Percentiles rank a stretch among this genome's conserved stretches.
These are phyloP conservation scores for Anoplopoma fimbria DNA, from an alignment of 2,113 vertebrate genomes.

Conservation along the genomic window DNA sequence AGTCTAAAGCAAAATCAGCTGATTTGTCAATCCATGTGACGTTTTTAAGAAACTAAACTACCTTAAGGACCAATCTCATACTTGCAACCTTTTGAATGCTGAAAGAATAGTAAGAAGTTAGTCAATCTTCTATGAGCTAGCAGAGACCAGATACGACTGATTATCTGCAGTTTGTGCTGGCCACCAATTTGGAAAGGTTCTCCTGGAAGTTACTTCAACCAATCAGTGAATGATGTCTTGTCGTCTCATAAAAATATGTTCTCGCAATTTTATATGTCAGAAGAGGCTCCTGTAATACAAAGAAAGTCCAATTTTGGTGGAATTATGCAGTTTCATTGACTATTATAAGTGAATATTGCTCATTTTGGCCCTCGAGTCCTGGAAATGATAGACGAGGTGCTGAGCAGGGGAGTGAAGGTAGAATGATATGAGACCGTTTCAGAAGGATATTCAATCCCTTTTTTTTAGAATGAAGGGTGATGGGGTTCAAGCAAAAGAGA, in stretches of 20 bases:
- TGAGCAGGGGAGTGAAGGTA: conserved; percentile 28
- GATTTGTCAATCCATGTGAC: not conserved
- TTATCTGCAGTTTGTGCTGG: conserved; percentile 12
- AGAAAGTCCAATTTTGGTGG: conserved; percentile 19
- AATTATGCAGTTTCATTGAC: conserved; percentile 42
- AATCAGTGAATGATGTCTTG: not conserved
- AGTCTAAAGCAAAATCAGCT: not conserved
- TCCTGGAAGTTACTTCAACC: conserved; percentile 1
- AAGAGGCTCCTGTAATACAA: conserved; percentile 1
- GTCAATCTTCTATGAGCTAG: conserved; percentile 24
- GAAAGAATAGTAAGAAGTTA: conserved; percentile 17
- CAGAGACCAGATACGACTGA: conserved; percentile 12
- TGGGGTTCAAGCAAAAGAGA: conserved; percentile 31
- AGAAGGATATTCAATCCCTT: conserved; percentile 40
- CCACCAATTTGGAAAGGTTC: conserved; percentile 29
- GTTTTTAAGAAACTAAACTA: not conserved
- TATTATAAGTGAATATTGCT: conserved; percentile 38
- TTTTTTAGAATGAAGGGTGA: conserved; percentile 40
- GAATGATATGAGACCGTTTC: conserved; percentile 42
- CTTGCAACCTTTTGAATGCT: not conserved
- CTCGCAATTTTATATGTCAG: conserved; percentile 9
- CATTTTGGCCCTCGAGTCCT: conserved; percentile 22
- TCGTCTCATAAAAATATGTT: conserved; percentile 4
- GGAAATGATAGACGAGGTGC: conserved; percentile 31
- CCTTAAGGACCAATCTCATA: not conserved